Percentiles rank a stretch among this genome's conserved stretches.
Conservation (phyloP, 2,888 invertebrate genomes). For the Pantelozetes paolii region DNA sequence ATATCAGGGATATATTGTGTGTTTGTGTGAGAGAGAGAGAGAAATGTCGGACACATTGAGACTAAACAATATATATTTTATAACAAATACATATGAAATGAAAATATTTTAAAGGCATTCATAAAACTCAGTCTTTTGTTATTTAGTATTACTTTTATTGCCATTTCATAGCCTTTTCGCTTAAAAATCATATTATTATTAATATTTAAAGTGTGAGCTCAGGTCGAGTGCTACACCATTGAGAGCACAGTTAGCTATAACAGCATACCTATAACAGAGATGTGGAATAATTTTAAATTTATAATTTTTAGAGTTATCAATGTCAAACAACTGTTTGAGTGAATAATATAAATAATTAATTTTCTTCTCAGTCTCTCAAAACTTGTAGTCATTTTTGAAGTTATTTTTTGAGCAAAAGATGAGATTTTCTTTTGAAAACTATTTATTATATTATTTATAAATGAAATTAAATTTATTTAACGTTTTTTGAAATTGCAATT, state of each 20-base stretch:
- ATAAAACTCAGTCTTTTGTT: neutral
- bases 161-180: conserved; percentile 5
- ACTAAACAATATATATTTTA: neutral
- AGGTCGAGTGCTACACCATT: neutral
- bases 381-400: neutral
- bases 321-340: neutral
- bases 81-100: neutral
- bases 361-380: too few species aligned
- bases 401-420: too few species aligned
- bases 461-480: neutral
- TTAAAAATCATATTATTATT: neutral
- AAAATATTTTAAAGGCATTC: neutral
- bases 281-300: neutral
- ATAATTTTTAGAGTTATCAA: neutral
- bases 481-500: neutral
- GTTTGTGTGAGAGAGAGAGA: neutral
- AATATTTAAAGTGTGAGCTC: neutral
- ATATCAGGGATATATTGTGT: neutral
- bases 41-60: neutral
- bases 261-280: neutral
- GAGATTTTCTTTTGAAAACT: neutral
- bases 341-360: neutral
- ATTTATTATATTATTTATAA: neutral
- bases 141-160: neutral
- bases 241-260: neutral